A percentile compares a stretch with the other conserved stretches of the same genome.
These are phyloP conservation scores for Loriculus beryllinus DNA, from an alignment of 2,797 vertebrate genomes.

Conservation along the genomic window DNA sequence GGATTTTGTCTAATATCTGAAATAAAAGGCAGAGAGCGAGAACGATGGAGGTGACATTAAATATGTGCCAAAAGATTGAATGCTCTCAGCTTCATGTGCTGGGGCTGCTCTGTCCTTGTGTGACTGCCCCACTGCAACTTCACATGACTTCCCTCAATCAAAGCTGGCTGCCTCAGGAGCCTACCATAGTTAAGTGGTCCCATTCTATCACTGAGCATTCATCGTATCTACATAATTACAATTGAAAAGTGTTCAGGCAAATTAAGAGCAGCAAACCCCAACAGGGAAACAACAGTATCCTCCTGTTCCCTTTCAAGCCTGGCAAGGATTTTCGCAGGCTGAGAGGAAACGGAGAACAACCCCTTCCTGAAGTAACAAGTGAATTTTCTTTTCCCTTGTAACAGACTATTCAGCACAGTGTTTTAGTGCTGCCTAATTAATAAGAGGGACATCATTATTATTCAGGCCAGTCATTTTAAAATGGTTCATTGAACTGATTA, in stretches of 20 bases:
- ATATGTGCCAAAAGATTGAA: fast-evolving
- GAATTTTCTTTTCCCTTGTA: background rate
- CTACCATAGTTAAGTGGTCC: background rate
- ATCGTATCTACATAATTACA: constrained; percentile 8
- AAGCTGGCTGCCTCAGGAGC: background rate
- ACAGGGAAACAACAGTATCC: background rate
- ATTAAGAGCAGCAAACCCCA: background rate
- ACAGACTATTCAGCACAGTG: background rate
- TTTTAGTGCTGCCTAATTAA: background rate
- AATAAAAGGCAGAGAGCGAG: background rate
- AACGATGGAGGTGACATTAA: background rate
- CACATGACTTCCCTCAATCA: background rate
- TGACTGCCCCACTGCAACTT: background rate
- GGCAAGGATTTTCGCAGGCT: background rate
- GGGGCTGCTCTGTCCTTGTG: background rate
- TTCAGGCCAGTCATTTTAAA: constrained; percentile 25
- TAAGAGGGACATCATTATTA: background rate
- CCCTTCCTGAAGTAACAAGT: background rate
- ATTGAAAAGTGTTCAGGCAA: background rate
- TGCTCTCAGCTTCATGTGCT: background rate
- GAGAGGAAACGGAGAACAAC: background rate
- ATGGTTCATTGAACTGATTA: background rate
- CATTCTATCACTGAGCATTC: constrained; percentile 52
- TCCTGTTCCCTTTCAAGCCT: background rate
- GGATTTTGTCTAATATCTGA: background rate